Conservation (phyloP, 2,797 vertebrate species). For the Protosalanx chinensis region DNA sequence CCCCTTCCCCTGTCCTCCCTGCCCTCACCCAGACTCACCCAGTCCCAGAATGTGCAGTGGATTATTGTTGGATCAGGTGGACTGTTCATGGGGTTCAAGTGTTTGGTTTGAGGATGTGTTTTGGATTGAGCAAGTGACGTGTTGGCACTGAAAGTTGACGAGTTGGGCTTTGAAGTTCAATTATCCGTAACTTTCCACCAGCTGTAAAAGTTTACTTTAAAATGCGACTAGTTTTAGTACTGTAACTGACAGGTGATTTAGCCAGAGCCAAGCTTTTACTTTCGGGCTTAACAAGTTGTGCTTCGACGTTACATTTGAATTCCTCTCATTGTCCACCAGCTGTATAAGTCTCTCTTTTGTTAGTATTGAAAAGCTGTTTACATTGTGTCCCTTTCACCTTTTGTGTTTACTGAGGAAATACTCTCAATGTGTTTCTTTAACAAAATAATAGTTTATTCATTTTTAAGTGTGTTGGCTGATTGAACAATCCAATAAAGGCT, state of each 20-base stretch:
- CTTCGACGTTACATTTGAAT: conserved; percentile 1
- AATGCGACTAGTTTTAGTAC: conserved; percentile 1
- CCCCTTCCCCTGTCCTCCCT: background rate
- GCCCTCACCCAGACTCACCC: conserved; percentile 26
- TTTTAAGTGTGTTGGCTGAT: background rate
- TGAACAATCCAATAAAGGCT: background rate
- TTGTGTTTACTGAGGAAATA: conserved; percentile 10
- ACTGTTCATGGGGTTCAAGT: background rate
- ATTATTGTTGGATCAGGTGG: conserved; percentile 49
- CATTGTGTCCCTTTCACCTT: background rate
- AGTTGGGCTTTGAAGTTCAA: conserved; percentile 32
- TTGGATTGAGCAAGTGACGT: too few species aligned
- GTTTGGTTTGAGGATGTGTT: conserved; percentile 22
- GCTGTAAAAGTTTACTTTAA: conserved; percentile 16
- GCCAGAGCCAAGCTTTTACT: conserved; percentile 2
- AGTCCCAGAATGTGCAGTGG: conserved; percentile 39
- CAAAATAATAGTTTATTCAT: background rate
- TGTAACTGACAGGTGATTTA: conserved; percentile 1
- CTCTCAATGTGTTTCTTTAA: background rate
- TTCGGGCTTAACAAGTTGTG: conserved; percentile 2
- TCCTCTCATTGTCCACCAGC: background rate
- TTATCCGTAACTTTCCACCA: conserved; percentile 36
- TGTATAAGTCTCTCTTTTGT: background rate
- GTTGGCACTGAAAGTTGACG: conserved; percentile 16
- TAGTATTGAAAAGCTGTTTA: background rate